phyloP scores from a whole-genome alignment of 2,113 vertebrate species.

The Hymenochirus boettgeri region DNA sequence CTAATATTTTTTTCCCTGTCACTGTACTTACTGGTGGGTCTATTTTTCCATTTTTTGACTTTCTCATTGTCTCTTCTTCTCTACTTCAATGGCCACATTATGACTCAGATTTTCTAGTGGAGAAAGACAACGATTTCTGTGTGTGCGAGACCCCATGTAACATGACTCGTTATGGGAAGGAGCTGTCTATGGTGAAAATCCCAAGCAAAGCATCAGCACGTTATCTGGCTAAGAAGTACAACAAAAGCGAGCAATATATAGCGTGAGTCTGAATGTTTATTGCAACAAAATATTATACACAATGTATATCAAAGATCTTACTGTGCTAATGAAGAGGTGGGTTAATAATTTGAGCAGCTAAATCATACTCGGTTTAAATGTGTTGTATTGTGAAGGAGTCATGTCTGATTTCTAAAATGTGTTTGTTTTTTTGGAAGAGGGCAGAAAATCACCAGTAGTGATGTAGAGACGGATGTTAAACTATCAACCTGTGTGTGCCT shows the following conservation, averaged over 20 bases:
- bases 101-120: conserved; percentile 75
- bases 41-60: neutral
- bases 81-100: neutral
- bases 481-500: too few species aligned
- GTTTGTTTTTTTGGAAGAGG: too few species aligned
- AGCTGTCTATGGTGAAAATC: conserved; percentile 97
- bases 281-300: too few species aligned
- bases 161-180: conserved; percentile 90
- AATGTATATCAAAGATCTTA: too few species aligned
- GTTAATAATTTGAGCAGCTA: too few species aligned
- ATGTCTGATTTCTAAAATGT: too few species aligned
- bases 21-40: neutral
- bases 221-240: conserved; percentile 97
- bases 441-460: too few species aligned
- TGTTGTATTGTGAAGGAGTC: too few species aligned
- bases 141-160: conserved; percentile 96
- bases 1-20: neutral
- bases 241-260: conserved; percentile 98
- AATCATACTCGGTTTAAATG: too few species aligned
- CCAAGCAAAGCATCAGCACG: conserved; percentile 97
- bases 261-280: conserved; percentile 62
- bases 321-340: too few species aligned
- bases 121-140: conserved; percentile 92
- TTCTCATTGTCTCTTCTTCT: neutral
- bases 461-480: too few species aligned